Base-by-base conservation (phyloP, 2,797 vertebrate genomes). In the Syncerus caffer region DNA sequence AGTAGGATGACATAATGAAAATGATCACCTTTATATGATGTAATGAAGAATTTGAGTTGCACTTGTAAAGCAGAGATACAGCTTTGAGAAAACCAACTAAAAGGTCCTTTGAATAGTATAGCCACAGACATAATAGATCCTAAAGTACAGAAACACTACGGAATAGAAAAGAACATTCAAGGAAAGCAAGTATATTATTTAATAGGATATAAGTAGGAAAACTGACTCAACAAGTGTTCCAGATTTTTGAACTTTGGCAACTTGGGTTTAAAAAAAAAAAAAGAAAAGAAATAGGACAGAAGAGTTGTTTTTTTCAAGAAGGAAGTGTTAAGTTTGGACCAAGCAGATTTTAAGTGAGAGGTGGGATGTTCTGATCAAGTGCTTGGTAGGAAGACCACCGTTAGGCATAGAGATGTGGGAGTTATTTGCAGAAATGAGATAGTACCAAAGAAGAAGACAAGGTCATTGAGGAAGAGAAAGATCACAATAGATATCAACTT, bases 211-310 rank as follows among this genome's bases (percentile, higher is more conserved):
- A 29, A 91, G 4, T 34, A 84, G 27, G 34, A 90, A 83, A 93
- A 96, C 38, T 92, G 34, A 6, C 55, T 17, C 23, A 15, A 6
- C 31, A 23, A 78, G 12, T 85, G 21, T 53, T 96, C 15, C 9
- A 74, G 51, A 64, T 21, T 80, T 94, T 96, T 57, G 19, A 93
- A 92, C 86, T 64, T 90, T 80, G 2, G 19, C 90, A 84, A 96
- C 4, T 51, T 92, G 53, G 47, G 3, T 13, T 23, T 19, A 31
- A 45, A 55, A n/a, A 62, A 62, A 47, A 53, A 3, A 53, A n/a
- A 29, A 50, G 38, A 45, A 80, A 10, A 60, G 29, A 96, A 92
- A 50, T 76, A 83, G 1, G 38, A 6, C 10, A 55, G 23, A 96
- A 23, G 14, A 4, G 0, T 85, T 80, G 9, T 80, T 91, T 78